Evolutionary conservation across 2,888 invertebrate species (phyloP).

Genomic region (Nysson spinosus): DNA sequence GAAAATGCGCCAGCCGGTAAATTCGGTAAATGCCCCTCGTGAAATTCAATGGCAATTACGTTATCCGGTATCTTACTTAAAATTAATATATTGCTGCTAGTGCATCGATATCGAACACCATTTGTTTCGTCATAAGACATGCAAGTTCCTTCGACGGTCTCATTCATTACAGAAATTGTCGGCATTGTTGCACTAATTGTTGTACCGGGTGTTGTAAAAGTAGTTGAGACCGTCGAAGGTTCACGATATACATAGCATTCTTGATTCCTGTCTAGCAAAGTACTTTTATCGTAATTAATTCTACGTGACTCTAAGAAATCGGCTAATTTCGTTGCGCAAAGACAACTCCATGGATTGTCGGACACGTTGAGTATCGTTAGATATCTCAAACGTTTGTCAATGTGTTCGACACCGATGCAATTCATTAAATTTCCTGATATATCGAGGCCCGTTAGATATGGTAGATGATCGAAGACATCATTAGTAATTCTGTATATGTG

Average conservation of each 20-base stretch:
- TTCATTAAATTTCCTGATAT: conserved; percentile 63
- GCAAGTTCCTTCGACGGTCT: conserved; percentile 39
- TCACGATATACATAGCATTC: conserved; percentile 33
- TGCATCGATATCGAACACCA: conserved; percentile 55
- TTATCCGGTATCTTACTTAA: conserved; percentile 55
- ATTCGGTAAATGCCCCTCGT: conserved; percentile 58
- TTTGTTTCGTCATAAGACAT: background rate
- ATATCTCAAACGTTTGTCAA: conserved; percentile 42
- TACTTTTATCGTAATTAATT: conserved; percentile 53
- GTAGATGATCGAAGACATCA: conserved; percentile 55
- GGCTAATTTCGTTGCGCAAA: conserved; percentile 58
- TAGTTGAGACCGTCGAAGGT: background rate
- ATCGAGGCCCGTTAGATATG: conserved; percentile 51
- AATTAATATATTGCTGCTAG: conserved; percentile 55
- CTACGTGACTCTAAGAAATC: conserved; percentile 50
- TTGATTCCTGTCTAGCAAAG: conserved; percentile 34
- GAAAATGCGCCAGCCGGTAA: conserved; percentile 48
- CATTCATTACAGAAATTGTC: conserved; percentile 3
- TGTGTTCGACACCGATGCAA: conserved; percentile 63
- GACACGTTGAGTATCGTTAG: conserved; percentile 50
- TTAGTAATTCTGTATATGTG: conserved; percentile 60
- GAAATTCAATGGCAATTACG: conserved; percentile 60
- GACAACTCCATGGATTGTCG: conserved; percentile 67
- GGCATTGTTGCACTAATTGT: conserved; percentile 14
- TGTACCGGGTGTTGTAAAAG: background rate